Evolutionary conservation across 2,113 vertebrate genomes (phyloP).

Genomic region (Zosterops borbonicus): DNA sequence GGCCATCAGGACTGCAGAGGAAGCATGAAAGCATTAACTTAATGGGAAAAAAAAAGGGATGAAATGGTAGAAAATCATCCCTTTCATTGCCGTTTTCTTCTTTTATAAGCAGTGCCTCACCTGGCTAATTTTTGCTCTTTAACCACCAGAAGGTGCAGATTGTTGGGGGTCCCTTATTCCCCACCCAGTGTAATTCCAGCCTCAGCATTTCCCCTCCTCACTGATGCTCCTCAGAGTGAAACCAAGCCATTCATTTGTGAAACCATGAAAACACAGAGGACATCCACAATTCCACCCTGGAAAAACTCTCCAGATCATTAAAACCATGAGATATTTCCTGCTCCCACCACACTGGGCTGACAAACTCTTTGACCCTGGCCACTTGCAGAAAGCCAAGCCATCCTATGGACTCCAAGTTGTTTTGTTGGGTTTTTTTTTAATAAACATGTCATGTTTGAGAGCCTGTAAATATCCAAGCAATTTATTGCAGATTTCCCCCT

Average conservation of each 20-base stretch:
- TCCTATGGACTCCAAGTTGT: background rate
- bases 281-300: background rate
- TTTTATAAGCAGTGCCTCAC: background rate
- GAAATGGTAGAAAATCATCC: background rate
- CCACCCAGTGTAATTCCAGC: background rate
- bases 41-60: background rate
- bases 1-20: background rate
- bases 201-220: background rate
- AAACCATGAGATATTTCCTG: background rate
- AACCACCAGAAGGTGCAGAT: background rate
- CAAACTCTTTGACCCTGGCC: background rate
- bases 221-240: accelerated
- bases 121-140: background rate
- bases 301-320: background rate
- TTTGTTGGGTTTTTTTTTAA: background rate
- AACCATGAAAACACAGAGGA: background rate
- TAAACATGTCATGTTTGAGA: background rate
- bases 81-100: background rate
- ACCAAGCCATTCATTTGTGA: background rate
- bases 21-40: background rate
- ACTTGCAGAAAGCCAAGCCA: background rate
- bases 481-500: background rate
- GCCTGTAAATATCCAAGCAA: background rate
- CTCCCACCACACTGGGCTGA: background rate
- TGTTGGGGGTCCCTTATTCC: accelerated